These are phyloP conservation scores for Eristalinus aeneus DNA, from an alignment of 2,888 invertebrate species.

Conservation along the genomic window DNA sequence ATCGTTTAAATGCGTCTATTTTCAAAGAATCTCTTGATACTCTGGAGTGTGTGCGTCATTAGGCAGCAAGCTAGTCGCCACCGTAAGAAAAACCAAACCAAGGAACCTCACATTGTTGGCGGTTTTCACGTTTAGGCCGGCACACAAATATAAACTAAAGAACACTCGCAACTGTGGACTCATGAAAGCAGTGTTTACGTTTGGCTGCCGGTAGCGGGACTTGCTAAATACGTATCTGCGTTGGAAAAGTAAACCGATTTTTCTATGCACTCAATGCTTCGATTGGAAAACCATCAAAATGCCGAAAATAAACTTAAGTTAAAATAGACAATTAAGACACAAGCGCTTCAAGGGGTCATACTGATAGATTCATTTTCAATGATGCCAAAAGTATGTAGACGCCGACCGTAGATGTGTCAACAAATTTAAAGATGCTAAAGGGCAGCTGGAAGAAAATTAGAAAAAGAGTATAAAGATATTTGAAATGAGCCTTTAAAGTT, in stretches of 20 bases:
- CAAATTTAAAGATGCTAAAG: too few relatives aligned
- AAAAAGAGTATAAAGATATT: too few relatives aligned
- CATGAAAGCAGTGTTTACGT: neutral
- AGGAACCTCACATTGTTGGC: neutral
- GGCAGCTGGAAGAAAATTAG: too few relatives aligned
- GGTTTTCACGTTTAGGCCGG: neutral
- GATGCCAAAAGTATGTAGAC: too few relatives aligned
- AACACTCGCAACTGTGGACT: too few relatives aligned
- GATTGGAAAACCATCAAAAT: neutral
- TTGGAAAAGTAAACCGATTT: neutral
- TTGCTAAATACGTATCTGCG: neutral
- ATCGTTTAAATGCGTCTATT: constrained; percentile 35
- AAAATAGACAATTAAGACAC: neutral
- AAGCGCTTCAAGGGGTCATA: too few relatives aligned
- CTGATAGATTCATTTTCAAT: too few relatives aligned
- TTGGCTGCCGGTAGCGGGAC: neutral
- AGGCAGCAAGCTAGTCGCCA: neutral
- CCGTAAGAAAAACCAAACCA: neutral
- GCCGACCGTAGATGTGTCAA: too few relatives aligned
- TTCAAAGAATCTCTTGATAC: constrained; percentile 18
- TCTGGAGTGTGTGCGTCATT: constrained; percentile 33
- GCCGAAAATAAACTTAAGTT: neutral
- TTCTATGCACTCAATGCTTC: neutral
- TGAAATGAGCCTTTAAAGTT: too few relatives aligned
- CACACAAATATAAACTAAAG: neutral